Percentiles rank a stretch among this genome's conserved stretches.
Evolutionary conservation across 2,113 vertebrate genomes (phyloP).

Genomic region (Camelus bactrianus): DNA sequence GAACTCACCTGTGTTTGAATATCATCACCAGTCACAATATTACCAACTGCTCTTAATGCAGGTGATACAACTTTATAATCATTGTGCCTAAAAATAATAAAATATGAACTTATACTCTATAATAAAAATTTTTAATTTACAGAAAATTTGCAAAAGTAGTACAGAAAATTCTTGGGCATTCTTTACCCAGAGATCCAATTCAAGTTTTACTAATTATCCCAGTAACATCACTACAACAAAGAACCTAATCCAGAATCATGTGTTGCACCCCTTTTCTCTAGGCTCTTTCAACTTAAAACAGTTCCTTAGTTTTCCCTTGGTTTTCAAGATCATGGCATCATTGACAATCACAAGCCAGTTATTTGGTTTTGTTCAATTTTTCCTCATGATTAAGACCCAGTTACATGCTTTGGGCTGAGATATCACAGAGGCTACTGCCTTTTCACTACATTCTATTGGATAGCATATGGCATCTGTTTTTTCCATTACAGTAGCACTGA

Average conservation of each 20-base stretch:
- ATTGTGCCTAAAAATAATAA: slow-evolving; percentile 89
- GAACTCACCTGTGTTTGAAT: slow-evolving; percentile 95
- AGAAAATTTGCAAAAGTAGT: slow-evolving; percentile 12
- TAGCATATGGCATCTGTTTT: background rate
- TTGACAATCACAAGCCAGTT: background rate
- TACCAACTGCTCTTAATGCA: slow-evolving; percentile 95
- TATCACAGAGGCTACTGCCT: background rate
- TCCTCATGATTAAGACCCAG: slow-evolving; percentile 22
- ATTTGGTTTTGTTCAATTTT: background rate
- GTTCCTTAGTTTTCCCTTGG: background rate
- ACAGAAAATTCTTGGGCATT: background rate
- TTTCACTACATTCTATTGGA: background rate
- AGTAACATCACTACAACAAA: slow-evolving; percentile 1
- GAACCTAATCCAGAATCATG: background rate
- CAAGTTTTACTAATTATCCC: slow-evolving; percentile 5
- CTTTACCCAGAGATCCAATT: background rate
- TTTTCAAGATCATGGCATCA: slow-evolving; percentile 17
- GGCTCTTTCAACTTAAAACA: background rate
- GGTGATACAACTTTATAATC: slow-evolving; percentile 97
- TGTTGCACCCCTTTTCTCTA: background rate
- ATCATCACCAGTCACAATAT: slow-evolving; percentile 96
- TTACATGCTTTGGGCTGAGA: background rate
- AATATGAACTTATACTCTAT: slow-evolving; percentile 49
- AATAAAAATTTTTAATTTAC: slow-evolving; percentile 32
- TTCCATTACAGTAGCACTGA: background rate